Base-by-base conservation (phyloP, 1,140 invertebrate species). In the Aphaenogaster floridana region DNA sequence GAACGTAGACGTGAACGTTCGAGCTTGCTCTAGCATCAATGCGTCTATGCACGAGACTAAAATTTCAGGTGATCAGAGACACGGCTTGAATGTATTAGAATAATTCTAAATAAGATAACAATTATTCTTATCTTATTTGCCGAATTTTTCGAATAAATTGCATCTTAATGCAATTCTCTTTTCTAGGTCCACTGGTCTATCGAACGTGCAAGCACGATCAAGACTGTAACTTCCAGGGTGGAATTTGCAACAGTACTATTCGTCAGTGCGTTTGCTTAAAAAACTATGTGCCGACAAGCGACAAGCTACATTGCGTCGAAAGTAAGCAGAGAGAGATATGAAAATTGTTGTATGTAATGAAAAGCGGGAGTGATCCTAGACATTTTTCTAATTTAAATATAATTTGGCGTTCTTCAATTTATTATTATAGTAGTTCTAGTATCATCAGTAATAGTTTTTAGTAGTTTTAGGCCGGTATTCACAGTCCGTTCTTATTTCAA, bases 221-320 rank as follows among this genome's bases (percentile, higher is more conserved):
- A 11, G 78, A 92, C 1, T 92, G 91, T 28, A 39, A 8, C 4
- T 34, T 81, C 0, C 7, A 59, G 1, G 81, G 91, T n/a, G 61
- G 72, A 0, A 42, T 79, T 34, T 92, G 91, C 21, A 92, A 92
- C 59, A 81, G 42, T 21, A 86, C 78, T 54, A 71, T 17, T 11
- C 34, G 42, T 0, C 88, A 81, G 2, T 92, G 91, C 64, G 61
- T 54, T 0, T 92, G 91, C 13, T 9, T 28, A 0, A 86, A 83
- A 6, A 52, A 52, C 11, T 88, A 88, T 2, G 50, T 92, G 5
- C 39, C 68, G 6, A 69, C 90, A 9, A 69, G 4, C 8, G 59
- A 72, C 11, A 72, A 54, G 2, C 66, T 52, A 7, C 3, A 8
- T 8, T 92, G 91, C 9, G 71, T 92, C 2, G 1, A 64, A 90